Conservation (phyloP, 2,797 vertebrate species). For the Syndactyla subalaris region DNA sequence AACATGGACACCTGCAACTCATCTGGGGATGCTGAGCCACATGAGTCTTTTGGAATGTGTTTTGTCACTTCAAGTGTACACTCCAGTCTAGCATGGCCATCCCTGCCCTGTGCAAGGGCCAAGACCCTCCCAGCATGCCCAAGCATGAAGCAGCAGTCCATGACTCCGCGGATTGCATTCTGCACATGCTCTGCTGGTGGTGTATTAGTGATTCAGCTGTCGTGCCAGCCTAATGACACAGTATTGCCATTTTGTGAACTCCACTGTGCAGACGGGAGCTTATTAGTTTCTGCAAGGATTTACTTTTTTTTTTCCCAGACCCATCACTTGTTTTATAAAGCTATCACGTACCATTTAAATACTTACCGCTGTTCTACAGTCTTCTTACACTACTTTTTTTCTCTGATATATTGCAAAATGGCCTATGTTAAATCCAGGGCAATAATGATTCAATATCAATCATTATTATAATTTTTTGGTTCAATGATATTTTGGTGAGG, state of each 20-base stretch:
- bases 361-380: background rate
- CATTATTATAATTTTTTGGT: background rate
- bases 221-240: background rate
- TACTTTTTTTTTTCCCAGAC: background rate
- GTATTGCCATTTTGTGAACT: conserved; percentile 38
- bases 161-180: background rate
- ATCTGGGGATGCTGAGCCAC: accelerated
- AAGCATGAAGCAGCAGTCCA: accelerated
- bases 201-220: background rate
- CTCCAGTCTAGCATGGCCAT: accelerated
- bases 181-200: background rate
- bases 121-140: background rate
- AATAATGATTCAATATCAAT: conserved; percentile 7
- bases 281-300: conserved; percentile 34
- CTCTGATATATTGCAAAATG: conserved; percentile 32
- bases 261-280: background rate
- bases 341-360: conserved; percentile 22
- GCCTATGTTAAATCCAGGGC: background rate
- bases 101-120: background rate
- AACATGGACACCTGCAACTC: accelerated
- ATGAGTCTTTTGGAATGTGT: accelerated
- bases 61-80: background rate
- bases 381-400: background rate
- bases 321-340: conserved; percentile 1
- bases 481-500: background rate